Percentiles rank a stretch among this genome's conserved stretches.
Evolutionary conservation across 2,113 vertebrate species (phyloP).

Genomic region (Triplophysa tibetana): DNA sequence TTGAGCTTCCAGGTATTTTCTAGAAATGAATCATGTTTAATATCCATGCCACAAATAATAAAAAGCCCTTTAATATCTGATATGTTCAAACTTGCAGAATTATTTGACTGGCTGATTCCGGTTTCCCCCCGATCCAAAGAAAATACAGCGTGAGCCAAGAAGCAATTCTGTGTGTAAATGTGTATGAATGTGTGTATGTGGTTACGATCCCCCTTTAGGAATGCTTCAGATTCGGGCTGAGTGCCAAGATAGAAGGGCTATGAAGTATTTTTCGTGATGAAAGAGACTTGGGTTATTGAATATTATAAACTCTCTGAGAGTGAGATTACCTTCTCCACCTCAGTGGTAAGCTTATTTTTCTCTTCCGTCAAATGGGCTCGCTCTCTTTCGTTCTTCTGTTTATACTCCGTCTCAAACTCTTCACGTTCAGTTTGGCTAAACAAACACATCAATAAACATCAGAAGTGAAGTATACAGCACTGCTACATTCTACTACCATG

Average conservation of each 20-base stretch:
- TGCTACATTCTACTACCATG: neutral
- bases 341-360: conserved; percentile 90
- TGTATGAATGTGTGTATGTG: conserved; percentile 16
- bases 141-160: conserved; percentile 64
- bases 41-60: conserved; percentile 50
- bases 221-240: conserved; percentile 6
- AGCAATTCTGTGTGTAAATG: conserved; percentile 54
- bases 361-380: conserved; percentile 84
- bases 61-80: conserved; percentile 52
- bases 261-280: conserved; percentile 23
- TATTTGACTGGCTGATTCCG: conserved; percentile 57
- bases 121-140: conserved; percentile 61
- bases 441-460: conserved; percentile 25
- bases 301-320: conserved; percentile 1
- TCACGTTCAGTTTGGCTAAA: conserved; percentile 91
- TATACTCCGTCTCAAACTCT: conserved; percentile 90
- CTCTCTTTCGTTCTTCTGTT: conserved; percentile 93
- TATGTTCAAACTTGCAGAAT: conserved; percentile 56
- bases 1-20: conserved; percentile 32
- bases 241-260: conserved; percentile 6
- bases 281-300: conserved; percentile 4
- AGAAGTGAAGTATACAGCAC: neutral
- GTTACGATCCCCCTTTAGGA: conserved; percentile 27
- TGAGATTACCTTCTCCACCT: conserved; percentile 83
- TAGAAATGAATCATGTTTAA: conserved; percentile 48